phyloP scores from a whole-genome alignment of 2,113 vertebrate species.

The Emydura subglobosa region DNA sequence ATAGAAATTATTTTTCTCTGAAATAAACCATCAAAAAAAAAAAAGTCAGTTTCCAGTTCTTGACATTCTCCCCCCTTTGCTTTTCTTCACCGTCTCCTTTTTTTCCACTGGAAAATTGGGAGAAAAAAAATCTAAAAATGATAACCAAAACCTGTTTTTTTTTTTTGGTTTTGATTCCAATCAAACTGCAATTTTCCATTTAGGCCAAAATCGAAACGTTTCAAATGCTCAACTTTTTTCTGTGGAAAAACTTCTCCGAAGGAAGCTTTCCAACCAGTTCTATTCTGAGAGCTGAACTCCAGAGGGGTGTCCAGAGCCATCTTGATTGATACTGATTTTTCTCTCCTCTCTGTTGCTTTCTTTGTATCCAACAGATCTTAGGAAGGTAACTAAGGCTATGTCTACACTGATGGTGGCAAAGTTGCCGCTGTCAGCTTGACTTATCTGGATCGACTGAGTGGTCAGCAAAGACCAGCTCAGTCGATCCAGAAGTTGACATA shows the following conservation, averaged over 20 bases:
- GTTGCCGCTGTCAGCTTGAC: no score
- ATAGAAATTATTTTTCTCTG: neutral
- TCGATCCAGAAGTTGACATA: no score
- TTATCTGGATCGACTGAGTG: no score
- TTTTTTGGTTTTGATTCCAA: neutral
- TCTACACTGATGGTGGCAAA: no score
- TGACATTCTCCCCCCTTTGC: neutral
- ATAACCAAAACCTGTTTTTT: no score
- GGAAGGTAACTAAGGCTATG: fast-evolving
- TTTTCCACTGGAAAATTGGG: neutral
- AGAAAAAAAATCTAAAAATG: neutral
- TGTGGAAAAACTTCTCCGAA: neutral
- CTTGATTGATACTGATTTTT: neutral
- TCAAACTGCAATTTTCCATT: neutral
- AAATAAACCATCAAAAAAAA: neutral
- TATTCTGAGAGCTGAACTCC: neutral
- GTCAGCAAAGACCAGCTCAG: no score
- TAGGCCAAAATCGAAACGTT: neutral
- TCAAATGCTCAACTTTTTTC: neutral
- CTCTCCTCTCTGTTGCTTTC: neutral
- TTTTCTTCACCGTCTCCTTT: neutral
- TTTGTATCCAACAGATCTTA: neutral
- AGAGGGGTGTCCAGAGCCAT: neutral
- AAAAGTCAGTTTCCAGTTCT: neutral
- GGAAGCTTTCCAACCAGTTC: neutral